Evolutionary conservation across 2,113 vertebrate species (phyloP).

Genomic region (Limanda limanda): DNA sequence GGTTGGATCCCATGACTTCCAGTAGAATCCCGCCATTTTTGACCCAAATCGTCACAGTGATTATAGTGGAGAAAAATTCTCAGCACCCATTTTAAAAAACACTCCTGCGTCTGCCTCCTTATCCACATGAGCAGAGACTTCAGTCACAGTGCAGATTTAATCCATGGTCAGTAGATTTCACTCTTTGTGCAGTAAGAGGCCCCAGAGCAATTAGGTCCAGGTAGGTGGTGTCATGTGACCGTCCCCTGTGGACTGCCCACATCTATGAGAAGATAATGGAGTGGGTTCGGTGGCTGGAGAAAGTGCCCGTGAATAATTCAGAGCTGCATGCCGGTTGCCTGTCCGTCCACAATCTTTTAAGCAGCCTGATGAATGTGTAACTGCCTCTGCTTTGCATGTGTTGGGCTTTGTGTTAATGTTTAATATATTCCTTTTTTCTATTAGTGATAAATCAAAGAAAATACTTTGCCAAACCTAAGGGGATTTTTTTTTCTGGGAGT

Average conservation of each 20-base stretch:
- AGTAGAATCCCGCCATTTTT: background rate
- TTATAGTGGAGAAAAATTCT: background rate
- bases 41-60: background rate
- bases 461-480: background rate
- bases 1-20: background rate
- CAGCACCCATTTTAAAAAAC: background rate
- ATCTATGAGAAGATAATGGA: constrained; percentile 80
- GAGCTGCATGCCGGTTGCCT: constrained; percentile 55
- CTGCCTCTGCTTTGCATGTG: constrained; percentile 26
- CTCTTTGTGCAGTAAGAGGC: constrained; percentile 53
- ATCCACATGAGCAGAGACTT: constrained; percentile 4
- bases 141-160: constrained; percentile 24
- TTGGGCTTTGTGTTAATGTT: constrained; percentile 16
- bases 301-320: constrained; percentile 85
- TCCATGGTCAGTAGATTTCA: constrained; percentile 44
- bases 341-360: constrained; percentile 37
- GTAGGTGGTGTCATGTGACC: constrained; percentile 80
- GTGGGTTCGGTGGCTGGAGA: constrained; percentile 76
- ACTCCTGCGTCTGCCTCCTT: background rate
- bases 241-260: constrained; percentile 64
- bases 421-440: constrained; percentile 1
- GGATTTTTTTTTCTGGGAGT: background rate
- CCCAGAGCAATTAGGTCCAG: constrained; percentile 66
- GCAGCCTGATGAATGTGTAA: constrained; percentile 52
- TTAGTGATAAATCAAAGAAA: background rate